Evolutionary conservation across 64 coral and sea anemone species (phyloP), one percentile per base, ranked within the genome.

Genomic region (Hydrozoanthus tunicans): DNA sequence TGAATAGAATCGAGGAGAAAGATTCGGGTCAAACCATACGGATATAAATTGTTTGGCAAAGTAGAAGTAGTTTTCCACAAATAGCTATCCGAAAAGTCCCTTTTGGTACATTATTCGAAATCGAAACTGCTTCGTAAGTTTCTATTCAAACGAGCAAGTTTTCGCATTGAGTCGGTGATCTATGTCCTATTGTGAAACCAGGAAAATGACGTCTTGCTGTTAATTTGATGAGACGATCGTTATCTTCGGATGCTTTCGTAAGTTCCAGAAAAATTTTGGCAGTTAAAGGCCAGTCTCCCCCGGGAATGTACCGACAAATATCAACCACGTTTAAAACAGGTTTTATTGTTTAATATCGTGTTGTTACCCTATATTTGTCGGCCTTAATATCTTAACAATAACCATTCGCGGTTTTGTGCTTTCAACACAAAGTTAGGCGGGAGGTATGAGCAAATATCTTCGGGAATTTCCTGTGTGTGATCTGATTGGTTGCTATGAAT

Each of bases 401-500:
- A 59, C 11, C 51, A 58, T 15, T 12, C 74, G 83, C 69, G 9
- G 83, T 58, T 26, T 69, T 66, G 64, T 54, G 63, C 5, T 70
- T 20, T 20, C 12, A 70, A 85, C 56, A 70, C 17, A n/a, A 54
- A 72, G 51, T 51, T 25, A 71, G 52, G 64, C 82, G 72, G 55
- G 68, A 13, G 67, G 82, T 66, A 64, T 54, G 68, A 56, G 55
- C n/a, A 86, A 86, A 86, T 59, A 59, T 86, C 92, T 83, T 81
- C 14, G 86, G 86, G 92, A 93, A 90, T 93, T 93, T 93, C 24
- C 68, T 75, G 80, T 61, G 4, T 12, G 84, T 25, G 24, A 90
- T 52, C 0, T 90, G 85, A 93, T 93, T 93, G 92, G 92, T 69
- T 66, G 55, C 79, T 88, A 73, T 88, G 84, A 88, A 88, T 88